Evolutionary conservation across 2,797 vertebrate species (phyloP).

Genomic region (Acipenser oxyrinchus): DNA sequence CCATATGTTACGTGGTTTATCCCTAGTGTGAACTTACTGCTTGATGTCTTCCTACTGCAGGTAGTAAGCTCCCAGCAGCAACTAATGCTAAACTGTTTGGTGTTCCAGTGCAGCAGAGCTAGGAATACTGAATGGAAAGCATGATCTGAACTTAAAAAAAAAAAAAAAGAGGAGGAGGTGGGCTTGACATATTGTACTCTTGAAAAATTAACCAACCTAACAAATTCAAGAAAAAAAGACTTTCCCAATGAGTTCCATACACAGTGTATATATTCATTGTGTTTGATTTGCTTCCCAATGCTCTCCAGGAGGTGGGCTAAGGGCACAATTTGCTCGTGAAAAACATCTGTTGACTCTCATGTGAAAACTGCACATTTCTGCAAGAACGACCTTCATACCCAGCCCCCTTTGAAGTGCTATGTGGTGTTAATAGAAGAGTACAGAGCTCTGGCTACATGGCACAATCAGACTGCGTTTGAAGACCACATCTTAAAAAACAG

Average conservation of each 20-base stretch:
- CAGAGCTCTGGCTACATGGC: background rate
- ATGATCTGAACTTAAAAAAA: background rate
- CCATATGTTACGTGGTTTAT: slow-evolving; percentile 22
- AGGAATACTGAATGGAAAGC: background rate
- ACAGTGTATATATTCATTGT: background rate
- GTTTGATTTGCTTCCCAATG: slow-evolving; percentile 5
- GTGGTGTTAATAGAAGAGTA: background rate
- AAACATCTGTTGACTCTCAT: slow-evolving; percentile 12
- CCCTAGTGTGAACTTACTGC: slow-evolving; percentile 20
- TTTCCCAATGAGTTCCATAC: slow-evolving; percentile 20
- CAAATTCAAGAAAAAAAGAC: slow-evolving; percentile 2
- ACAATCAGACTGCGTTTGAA: too few relatives aligned
- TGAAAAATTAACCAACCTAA: slow-evolving; percentile 7
- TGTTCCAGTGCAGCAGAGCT: slow-evolving; percentile 11
- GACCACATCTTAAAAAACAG: too few relatives aligned
- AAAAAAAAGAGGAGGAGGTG: background rate
- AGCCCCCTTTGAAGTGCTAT: background rate
- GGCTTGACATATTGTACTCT: background rate
- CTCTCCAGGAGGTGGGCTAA: slow-evolving; percentile 5
- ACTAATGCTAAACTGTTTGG: slow-evolving; percentile 15
- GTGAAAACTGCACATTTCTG: background rate
- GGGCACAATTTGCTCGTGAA: slow-evolving; percentile 8
- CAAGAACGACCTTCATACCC: slow-evolving; percentile 1
- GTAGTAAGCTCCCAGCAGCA: slow-evolving; percentile 23
- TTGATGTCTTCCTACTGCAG: slow-evolving; percentile 11